Evolutionary conservation across 1,140 invertebrate species (phyloP), one percentile per base, ranked within the genome.

Genomic region (Papilio aristodemus): DNA sequence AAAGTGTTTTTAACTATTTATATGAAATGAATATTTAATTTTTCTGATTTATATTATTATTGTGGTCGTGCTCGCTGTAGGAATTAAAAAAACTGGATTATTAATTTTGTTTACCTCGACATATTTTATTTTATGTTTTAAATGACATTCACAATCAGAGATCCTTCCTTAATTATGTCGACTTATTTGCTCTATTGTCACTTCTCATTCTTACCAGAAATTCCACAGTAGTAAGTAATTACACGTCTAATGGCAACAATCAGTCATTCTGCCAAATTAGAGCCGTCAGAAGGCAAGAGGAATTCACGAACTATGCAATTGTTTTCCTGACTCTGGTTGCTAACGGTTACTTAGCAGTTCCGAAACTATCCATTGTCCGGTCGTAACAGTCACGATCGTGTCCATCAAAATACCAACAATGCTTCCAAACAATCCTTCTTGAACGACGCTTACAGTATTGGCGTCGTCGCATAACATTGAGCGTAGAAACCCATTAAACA

Each of bases 291-390:
- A 75, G 79, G 76, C 76, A 71, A 72, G 78, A 76, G 80, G 76
- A 85, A 83, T 83, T 83, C 74, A 57, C 70, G 67, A 90, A 90
- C 84, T 83, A 86, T 85, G 82, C 83, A 80, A 84, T 84, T 85
- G 81, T 90, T 88, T 83, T 79, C 84, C 84, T 73, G 76, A 81
- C 75, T 84, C 79, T 69, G 78, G 74, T 71, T 75, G 71, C 78
- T 75, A 76, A 82, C 71, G 79, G 85, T 84, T 84, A 87, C 83
- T 89, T 87, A 79, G 76, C 79, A 86, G 85, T 89, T 85, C 25
- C 69, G 73, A 81, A 81, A 66, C 63, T 66, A 50, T 66, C 77
- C 78, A 81, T 80, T 75, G 80, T 78, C 72, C 71, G 76, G 74
- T 76, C 69, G 80, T 80, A 82, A 84, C 80, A 81, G 86, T 86